Percentiles rank a stretch among this genome's conserved stretches.
These are phyloP conservation scores for Oreochromis tanganicae DNA, from an alignment of 2,113 vertebrate species.

Conservation along the genomic window DNA sequence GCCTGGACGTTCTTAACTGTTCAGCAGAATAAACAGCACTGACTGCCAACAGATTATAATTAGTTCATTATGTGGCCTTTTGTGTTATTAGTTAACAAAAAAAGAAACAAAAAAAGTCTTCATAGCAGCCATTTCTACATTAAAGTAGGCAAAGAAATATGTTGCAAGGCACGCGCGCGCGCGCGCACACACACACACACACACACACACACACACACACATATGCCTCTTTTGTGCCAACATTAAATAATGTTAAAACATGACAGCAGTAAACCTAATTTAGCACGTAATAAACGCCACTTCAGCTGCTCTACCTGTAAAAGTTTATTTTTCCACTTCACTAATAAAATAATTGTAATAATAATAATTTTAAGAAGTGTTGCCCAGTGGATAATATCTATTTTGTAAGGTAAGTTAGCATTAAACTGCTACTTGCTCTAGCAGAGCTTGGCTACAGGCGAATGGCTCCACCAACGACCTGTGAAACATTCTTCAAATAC, in stretches of 20 bases:
- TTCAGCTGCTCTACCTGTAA: neutral
- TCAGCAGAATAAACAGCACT: neutral
- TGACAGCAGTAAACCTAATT: neutral
- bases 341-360: neutral
- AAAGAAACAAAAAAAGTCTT: neutral
- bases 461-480: neutral
- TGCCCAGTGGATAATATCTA: neutral
- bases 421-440: neutral
- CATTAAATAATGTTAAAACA: neutral
- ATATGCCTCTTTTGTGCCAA: neutral
- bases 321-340: fast-evolving
- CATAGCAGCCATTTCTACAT: neutral
- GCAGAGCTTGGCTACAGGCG: neutral
- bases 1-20: neutral
- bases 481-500: neutral
- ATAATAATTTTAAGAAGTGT: neutral
- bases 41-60: neutral
- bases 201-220: neutral
- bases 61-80: neutral
- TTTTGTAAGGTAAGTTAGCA: neutral
- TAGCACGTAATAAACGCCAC: neutral
- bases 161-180: neutral
- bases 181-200: neutral
- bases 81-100: neutral
- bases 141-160: neutral